Conservation (phyloP, 1,140 invertebrate species). For the Leguminivora glycinivorella region DNA sequence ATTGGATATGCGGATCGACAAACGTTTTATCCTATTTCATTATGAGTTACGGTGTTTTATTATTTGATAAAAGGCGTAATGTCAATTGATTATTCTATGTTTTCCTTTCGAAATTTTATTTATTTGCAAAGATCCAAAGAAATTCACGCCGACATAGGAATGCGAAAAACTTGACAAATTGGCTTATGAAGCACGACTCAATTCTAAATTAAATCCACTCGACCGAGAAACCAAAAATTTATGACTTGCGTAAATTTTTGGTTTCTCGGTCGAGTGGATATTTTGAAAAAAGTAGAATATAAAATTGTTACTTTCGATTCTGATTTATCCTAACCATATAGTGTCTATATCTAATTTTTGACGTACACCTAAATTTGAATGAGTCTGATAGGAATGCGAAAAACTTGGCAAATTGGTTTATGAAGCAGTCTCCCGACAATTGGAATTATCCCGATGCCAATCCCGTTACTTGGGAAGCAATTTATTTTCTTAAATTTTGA, state of each 20-base stretch:
- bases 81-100: not conserved
- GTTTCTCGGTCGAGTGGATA: no score
- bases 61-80: not conserved
- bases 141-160: constrained; percentile 26
- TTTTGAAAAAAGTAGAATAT: no score
- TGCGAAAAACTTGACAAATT: constrained; percentile 53
- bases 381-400: constrained; percentile 40
- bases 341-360: no score
- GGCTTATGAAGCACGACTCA: constrained; percentile 62
- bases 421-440: constrained; percentile 63
- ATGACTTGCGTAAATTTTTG: no score
- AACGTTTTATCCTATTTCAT: no score
- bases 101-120: not conserved
- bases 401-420: constrained; percentile 60
- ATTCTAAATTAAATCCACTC: no score
- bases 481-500: constrained; percentile 46
- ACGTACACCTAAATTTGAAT: no score
- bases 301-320: no score
- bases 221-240: no score
- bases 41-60: no score
- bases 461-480: constrained; percentile 66
- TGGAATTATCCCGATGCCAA: constrained; percentile 66
- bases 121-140: not conserved
- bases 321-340: no score
- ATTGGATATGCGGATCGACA: no score